phyloP scores from a whole-genome alignment of 2,797 vertebrate species.

The Prunella strophiata region DNA sequence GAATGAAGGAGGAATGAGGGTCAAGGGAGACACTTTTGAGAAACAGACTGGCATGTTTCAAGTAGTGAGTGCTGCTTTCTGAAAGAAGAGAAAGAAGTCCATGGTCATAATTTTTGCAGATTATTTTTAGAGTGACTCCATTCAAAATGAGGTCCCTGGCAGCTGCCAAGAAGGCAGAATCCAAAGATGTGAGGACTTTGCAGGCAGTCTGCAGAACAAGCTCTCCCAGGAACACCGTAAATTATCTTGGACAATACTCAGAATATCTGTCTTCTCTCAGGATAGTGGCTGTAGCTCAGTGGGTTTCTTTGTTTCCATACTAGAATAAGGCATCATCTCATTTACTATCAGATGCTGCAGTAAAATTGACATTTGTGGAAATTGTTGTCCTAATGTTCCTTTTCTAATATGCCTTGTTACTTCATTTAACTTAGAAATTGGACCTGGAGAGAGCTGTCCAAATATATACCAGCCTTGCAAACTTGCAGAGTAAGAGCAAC shows the following conservation, averaged over 20 bases:
- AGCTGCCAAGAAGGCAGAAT: background rate
- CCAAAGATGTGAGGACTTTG: background rate
- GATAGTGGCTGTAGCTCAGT: background rate
- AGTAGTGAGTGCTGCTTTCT: background rate
- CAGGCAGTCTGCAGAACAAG: background rate
- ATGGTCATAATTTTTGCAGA: background rate
- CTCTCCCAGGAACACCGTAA: background rate
- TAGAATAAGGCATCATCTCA: background rate
- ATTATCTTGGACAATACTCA: background rate
- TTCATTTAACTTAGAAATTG: background rate
- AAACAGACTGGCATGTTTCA: background rate
- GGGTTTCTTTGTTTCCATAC: background rate
- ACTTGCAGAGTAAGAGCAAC: fast-evolving
- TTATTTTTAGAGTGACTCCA: background rate
- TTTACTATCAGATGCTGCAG: background rate
- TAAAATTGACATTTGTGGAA: background rate
- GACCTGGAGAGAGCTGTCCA: background rate
- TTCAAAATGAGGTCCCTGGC: background rate
- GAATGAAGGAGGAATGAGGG: background rate
- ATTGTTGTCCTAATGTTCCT: background rate
- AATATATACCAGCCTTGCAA: background rate
- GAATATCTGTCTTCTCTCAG: background rate
- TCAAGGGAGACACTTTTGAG: background rate
- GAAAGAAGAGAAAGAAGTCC: background rate
- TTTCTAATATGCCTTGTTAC: background rate